Conservation (phyloP, 2,797 vertebrate species). For the Sebastes goodei region DNA sequence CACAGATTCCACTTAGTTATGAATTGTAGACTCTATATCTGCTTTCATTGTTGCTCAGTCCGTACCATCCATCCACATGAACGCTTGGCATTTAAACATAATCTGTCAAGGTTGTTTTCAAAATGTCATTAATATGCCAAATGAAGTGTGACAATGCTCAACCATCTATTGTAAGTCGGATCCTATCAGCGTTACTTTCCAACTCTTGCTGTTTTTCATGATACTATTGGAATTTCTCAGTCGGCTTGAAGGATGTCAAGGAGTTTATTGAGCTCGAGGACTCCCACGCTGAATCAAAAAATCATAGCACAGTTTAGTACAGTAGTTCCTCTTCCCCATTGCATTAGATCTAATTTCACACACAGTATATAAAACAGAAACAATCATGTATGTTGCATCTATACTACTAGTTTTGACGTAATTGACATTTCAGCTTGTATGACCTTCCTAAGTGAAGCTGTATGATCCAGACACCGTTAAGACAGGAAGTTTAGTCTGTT, state of each 20-base stretch:
- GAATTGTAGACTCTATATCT: neutral
- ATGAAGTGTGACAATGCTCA: conserved; percentile 17
- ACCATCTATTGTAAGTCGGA: neutral
- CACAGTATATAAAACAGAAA: neutral
- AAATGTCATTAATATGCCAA: conserved; percentile 45
- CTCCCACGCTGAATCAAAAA: neutral
- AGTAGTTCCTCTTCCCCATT: neutral
- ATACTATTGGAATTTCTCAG: neutral
- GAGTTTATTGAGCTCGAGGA: neutral
- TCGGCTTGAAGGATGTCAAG: neutral
- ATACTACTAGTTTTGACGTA: neutral
- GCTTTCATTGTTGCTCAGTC: neutral
- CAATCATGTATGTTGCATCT: neutral
- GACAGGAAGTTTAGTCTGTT: conserved; percentile 77
- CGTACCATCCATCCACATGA: neutral
- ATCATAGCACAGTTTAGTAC: neutral
- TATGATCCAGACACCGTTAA: conserved; percentile 51
- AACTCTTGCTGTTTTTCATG: neutral
- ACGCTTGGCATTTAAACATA: conserved; percentile 35
- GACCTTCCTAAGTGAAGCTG: conserved; percentile 23
- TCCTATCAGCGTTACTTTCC: neutral
- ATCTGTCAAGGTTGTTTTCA: conserved; percentile 34
- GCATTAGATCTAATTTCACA: neutral
- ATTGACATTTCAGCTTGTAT: conserved; percentile 21
- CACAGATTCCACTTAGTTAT: neutral